Evolutionary conservation across 2,888 invertebrate species (phyloP), one percentile per base, ranked within the genome.

Genomic region (Capitulum mitella): DNA sequence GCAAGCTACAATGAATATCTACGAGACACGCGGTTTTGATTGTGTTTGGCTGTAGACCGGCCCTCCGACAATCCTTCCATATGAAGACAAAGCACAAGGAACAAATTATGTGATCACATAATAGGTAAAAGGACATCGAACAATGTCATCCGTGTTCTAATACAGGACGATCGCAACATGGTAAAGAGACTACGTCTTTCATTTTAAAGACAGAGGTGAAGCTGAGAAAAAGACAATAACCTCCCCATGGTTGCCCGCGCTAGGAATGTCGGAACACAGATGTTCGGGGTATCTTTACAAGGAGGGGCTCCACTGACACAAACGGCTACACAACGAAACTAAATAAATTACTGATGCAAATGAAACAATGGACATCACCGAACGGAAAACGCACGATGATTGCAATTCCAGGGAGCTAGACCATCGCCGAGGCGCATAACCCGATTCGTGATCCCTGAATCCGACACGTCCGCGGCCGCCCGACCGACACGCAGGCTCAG

Each of bases 321-420:
- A 40, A 29, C 16, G 70, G 29, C 70, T 40, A 70, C 70, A 70
- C 70, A 37, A 37, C 37, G 64, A 37, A 64, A 70, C 70, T 70
- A 70, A 70, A 70, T 70, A 70, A 70, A 70, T 70, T 70, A 70
- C 70, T 29, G 37, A 70, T 40, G 26, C 70, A 70, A 37, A 70
- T 40, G 40, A 70, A 19, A 26, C 40, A 40, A 70, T 29, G 19
- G 26, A 29, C 70, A 70, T 26, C 8, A 40, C 40, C 26, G 22
- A 64, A 64, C 40, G 70, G 19, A 40, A 10, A 40, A 70, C 19
- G 26, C 26, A 26, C 70, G 26, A 70, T 40, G 8, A 34, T 37
- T 14, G 22, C 8, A 40, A 70, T 70, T 70, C 40, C n/a, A 26
- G n/a, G 5, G 29, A 8, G 1, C 37, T 26, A 19, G 26, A 37